A percentile compares a stretch with the other conserved stretches of the same genome.
These are phyloP conservation scores for Sturnira hondurensis DNA, from an alignment of 2,113 vertebrate species.

Conservation along the genomic window DNA sequence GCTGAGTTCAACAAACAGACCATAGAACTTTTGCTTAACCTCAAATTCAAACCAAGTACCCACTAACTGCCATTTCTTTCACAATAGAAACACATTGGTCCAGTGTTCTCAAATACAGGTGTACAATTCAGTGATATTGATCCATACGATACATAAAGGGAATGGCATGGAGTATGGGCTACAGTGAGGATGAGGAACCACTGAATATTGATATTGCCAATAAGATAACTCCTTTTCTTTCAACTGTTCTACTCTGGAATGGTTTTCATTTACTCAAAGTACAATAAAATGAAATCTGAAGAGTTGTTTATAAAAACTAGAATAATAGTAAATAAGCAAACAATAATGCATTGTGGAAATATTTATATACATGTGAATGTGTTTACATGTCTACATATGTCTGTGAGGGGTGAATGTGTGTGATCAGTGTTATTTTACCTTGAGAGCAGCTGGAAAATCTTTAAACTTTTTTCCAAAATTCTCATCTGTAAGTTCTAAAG, in stretches of 20 bases:
- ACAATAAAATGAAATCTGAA: not conserved
- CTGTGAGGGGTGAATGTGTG: not conserved
- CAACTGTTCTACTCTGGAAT: not conserved
- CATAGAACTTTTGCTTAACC: not conserved
- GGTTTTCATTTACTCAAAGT: slow-evolving; percentile 2
- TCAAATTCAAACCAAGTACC: not conserved
- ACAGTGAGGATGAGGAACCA: not conserved
- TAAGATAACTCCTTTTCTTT: not conserved
- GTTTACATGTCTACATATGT: not conserved
- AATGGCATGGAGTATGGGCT: not conserved
- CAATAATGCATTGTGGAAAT: not conserved
- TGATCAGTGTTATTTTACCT: slow-evolving; percentile 75
- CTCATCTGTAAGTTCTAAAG: slow-evolving; percentile 27
- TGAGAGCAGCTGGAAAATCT: slow-evolving; percentile 81
- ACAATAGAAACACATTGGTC: not conserved
- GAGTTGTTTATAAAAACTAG: not conserved
- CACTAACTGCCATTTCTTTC: not conserved
- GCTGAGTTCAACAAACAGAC: not conserved
- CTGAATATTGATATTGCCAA: not conserved
- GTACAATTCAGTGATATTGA: not conserved
- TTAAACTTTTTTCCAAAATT: slow-evolving; percentile 80
- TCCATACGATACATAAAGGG: not conserved
- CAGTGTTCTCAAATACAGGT: not conserved
- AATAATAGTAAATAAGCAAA: not conserved
- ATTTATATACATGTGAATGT: not conserved